A percentile compares a stretch with the other conserved stretches of the same genome.
Conservation (phyloP, 2,888 invertebrate genomes). For the Harpagoxenus sublaevis region DNA sequence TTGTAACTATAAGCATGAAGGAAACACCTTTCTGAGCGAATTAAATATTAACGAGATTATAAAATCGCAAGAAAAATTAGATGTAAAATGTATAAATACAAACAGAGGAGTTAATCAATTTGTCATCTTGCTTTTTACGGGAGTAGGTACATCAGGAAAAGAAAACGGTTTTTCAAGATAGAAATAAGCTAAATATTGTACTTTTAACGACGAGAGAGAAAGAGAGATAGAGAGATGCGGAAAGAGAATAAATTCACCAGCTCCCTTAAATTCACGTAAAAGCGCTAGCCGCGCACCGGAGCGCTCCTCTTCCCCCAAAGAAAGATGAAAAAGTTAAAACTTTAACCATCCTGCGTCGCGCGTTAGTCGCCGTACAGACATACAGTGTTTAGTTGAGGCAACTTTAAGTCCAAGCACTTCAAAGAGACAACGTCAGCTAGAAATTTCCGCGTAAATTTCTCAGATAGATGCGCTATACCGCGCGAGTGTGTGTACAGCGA, state of each 20-base stretch:
- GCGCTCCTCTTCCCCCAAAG: background rate
- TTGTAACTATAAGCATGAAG: background rate
- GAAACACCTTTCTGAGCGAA: background rate
- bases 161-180: background rate
- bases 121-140: background rate
- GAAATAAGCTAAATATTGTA: conserved; percentile 23
- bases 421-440: conserved; percentile 41
- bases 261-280: conserved; percentile 38
- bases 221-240: background rate
- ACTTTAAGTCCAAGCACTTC: conserved; percentile 34
- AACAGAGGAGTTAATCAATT: background rate
- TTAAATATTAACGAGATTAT: conserved; percentile 21
- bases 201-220: background rate
- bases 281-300: background rate
- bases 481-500: background rate
- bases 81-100: background rate
- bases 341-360: conserved; percentile 3
- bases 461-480: conserved; percentile 14
- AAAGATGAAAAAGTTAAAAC: conserved; percentile 43
- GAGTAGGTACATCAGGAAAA: background rate
- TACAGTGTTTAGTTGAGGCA: conserved; percentile 15
- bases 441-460: conserved; percentile 53
- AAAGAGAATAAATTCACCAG: conserved; percentile 11
- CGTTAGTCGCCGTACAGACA: conserved; percentile 6
- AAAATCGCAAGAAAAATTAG: background rate